Conservation (phyloP, 2,888 invertebrate species). For the Hirtodrosophila alboralis region DNA sequence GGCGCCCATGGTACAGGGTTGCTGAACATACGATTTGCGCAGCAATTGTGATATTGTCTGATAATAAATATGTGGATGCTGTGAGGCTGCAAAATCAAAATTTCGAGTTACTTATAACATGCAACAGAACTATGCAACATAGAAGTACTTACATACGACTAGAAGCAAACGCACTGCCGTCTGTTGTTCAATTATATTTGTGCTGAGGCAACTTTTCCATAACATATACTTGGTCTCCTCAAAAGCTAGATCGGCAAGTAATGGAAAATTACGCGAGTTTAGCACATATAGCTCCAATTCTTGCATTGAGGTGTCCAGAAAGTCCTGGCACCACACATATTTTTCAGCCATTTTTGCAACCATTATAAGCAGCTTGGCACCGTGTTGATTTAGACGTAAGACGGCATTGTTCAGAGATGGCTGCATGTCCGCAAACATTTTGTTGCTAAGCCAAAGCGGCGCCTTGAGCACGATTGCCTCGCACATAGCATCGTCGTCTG, state of each 20-base stretch:
- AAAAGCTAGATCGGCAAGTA: constrained; percentile 86
- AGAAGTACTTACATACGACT: constrained; percentile 84
- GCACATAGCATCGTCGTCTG: constrained; percentile 80
- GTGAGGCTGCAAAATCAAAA: constrained; percentile 70
- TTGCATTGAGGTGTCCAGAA: constrained; percentile 86
- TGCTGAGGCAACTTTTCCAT: constrained; percentile 84
- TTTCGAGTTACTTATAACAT: rapidly evolving
- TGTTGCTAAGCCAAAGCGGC: constrained; percentile 82
- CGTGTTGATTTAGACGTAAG: constrained; percentile 81
- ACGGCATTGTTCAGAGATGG: constrained; percentile 82
- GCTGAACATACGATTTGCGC: constrained; percentile 73
- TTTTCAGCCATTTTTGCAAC: constrained; percentile 81
- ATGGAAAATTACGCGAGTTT: constrained; percentile 84
- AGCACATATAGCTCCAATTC: constrained; percentile 86
- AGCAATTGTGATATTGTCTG: constrained; percentile 83
- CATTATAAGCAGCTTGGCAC: constrained; percentile 80
- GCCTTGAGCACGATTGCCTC: constrained; percentile 79
- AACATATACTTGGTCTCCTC: constrained; percentile 87
- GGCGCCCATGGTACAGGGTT: constrained; percentile 81
- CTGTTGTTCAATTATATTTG: constrained; percentile 86
- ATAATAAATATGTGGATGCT: constrained; percentile 83
- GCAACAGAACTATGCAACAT: not conserved
- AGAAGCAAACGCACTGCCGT: constrained; percentile 86
- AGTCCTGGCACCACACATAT: constrained; percentile 84
- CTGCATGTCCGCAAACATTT: constrained; percentile 82